Percentiles rank a stretch among this genome's conserved stretches.
Evolutionary conservation across 1,140 invertebrate species (phyloP).

Genomic region (Drosophila baimaii): DNA sequence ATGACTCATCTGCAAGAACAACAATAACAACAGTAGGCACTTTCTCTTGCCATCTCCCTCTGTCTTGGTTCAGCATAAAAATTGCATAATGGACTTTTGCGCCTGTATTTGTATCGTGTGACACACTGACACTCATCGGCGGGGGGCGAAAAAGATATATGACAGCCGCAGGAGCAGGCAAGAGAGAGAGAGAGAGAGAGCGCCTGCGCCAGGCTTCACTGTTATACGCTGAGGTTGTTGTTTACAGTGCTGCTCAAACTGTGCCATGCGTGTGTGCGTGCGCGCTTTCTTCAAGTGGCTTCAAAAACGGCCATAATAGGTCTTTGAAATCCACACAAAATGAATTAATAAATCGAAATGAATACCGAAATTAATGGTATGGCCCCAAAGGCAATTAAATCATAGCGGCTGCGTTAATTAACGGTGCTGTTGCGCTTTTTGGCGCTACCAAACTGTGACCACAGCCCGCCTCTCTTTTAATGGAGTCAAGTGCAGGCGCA

Average conservation of each 20-base stretch:
- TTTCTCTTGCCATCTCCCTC: slow-evolving; percentile 64
- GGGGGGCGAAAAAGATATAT: slow-evolving; percentile 27
- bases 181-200: neutral
- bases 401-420: slow-evolving; percentile 63
- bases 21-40: slow-evolving; percentile 42
- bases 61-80: slow-evolving; percentile 63
- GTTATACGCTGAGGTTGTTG: slow-evolving; percentile 74
- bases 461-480: slow-evolving; percentile 45
- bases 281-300: slow-evolving; percentile 44
- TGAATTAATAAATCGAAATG: slow-evolving; percentile 53
- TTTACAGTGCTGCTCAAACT: slow-evolving; percentile 69
- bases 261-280: slow-evolving; percentile 1
- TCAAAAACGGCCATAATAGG: slow-evolving; percentile 55
- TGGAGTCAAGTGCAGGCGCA: slow-evolving; percentile 73
- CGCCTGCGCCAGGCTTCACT: slow-evolving; percentile 58
- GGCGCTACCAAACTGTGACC: slow-evolving; percentile 75
- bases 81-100: slow-evolving; percentile 73
- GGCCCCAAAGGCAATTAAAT: slow-evolving; percentile 64
- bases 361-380: slow-evolving; percentile 17
- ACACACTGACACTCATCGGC: slow-evolving; percentile 78
- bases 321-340: slow-evolving; percentile 43
- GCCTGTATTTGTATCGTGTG: no score
- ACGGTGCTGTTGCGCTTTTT: slow-evolving; percentile 54
- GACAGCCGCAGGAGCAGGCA: slow-evolving; percentile 16
- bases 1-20: slow-evolving; percentile 45